Percentiles rank a stretch among this genome's conserved stretches.
These are phyloP conservation scores for Girardinus metallicus DNA, from an alignment of 2,797 vertebrate species.

Conservation along the genomic window DNA sequence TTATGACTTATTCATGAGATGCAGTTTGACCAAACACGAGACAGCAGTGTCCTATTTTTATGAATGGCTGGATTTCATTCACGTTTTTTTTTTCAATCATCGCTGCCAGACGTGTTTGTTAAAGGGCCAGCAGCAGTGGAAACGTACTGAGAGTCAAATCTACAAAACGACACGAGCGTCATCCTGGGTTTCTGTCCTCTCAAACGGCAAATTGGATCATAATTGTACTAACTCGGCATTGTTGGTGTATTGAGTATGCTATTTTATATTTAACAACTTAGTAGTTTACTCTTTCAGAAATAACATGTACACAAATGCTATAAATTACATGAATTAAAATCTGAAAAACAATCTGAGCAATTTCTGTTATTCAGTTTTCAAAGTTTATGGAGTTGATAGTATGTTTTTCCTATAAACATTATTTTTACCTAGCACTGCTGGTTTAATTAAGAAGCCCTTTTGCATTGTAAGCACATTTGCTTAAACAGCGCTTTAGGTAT, in stretches of 20 bases:
- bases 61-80: slow-evolving; percentile 89
- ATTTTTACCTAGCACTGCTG: not conserved
- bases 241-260: too few relatives aligned
- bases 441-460: not conserved
- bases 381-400: not conserved
- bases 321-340: not conserved
- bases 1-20: slow-evolving; percentile 60
- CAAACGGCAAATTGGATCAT: not conserved
- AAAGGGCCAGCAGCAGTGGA: slow-evolving; percentile 73
- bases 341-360: not conserved
- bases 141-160: slow-evolving; percentile 11
- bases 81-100: slow-evolving; percentile 61
- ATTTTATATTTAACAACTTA: slow-evolving; percentile 9
- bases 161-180: not conserved
- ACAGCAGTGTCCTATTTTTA: slow-evolving; percentile 77
- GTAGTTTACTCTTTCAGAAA: not conserved
- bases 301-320: not conserved
- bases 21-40: slow-evolving; percentile 68
- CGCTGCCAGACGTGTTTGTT: slow-evolving; percentile 60
- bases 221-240: not conserved
- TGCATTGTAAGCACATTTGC: not conserved
- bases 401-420: not conserved
- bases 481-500: not conserved
- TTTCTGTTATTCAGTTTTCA: not conserved
- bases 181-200: slow-evolving; percentile 4